Percentiles rank a stretch among this genome's conserved stretches.
These are phyloP conservation scores for Centruroides vittatus DNA, from an alignment of 1,140 invertebrate genomes.

Conservation along the genomic window DNA sequence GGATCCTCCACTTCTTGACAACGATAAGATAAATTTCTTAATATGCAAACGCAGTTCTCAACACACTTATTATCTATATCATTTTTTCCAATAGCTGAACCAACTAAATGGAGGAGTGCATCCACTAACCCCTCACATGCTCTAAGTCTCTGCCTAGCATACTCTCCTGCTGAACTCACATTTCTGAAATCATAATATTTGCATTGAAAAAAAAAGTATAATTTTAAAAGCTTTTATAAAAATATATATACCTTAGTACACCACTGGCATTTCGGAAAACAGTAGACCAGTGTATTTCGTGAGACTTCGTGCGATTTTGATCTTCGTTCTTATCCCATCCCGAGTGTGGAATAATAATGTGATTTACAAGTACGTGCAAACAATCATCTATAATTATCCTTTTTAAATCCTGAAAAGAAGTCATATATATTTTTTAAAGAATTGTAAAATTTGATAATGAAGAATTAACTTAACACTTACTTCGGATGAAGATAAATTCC, in stretches of 20 bases:
- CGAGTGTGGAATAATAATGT: constrained; percentile 87
- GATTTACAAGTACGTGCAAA: constrained; percentile 71
- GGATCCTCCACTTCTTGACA: constrained; percentile 93
- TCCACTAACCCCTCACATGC: constrained; percentile 85
- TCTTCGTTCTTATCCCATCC: constrained; percentile 57
- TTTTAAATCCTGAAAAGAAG: constrained; percentile 51
- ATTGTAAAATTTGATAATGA: too few relatives aligned
- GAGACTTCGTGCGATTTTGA: background rate
- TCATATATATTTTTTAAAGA: too few relatives aligned
- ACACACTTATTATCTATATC: constrained; percentile 96
- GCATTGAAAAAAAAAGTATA: too few relatives aligned
- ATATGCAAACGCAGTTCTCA: constrained; percentile 92
- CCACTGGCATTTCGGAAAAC: constrained; percentile 93
- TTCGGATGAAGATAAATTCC: constrained; percentile 97
- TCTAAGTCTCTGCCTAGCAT: constrained; percentile 80
- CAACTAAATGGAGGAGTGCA: constrained; percentile 72
- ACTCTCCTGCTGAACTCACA: constrained; percentile 88
- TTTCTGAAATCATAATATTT: constrained; percentile 37
- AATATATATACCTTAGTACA: constrained; percentile 41
- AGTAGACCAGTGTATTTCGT: constrained; percentile 82
- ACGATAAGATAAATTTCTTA: constrained; percentile 86
- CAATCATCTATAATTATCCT: constrained; percentile 87
- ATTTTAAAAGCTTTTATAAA: too few relatives aligned
- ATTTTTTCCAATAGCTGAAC: constrained; percentile 71
- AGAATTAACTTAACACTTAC: background rate